Evolutionary conservation across 2,888 invertebrate species (phyloP), one percentile per base, ranked within the genome.

Genomic region (Sesamia inferens): DNA sequence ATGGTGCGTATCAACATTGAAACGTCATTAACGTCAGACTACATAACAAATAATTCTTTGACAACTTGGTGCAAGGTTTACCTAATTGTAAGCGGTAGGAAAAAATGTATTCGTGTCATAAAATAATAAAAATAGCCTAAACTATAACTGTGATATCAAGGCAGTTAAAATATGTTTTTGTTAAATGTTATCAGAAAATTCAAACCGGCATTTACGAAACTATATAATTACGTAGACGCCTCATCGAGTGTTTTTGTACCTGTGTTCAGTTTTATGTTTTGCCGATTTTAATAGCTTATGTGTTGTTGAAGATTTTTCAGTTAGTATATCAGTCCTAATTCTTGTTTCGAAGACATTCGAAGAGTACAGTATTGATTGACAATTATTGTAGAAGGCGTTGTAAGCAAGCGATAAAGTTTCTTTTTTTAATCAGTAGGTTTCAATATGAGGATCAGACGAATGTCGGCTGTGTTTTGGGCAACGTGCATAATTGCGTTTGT

Each of bases 391-490:
- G 13, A 65, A n/a, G 42, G 39, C 11, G 19, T 11, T 74, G 11
- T 6, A 48, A 7, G 42, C 13, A 4, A 42, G 54, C 0, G 10
- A n/a, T 55, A 19, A 64, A 42, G n/a, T 44, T 44, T 47, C 55
- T 62, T 39, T 54, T 54, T 65, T 62, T 61, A 47, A 68, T 68
- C 48, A 54, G 2, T 62, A 68, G 79, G 47, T 67, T 54, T 57
- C 86, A 96, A 80, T 68, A 97, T 97, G 97, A 95, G 97, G 90
- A 93, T 97, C 78, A 94, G 97, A 89, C 94, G 96, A 87, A 90
- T 97, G 63, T 95, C 97, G 31, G 97, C 97, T 24, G 91, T 97
- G 77, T 96, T 97, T 87, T 97, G 97, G 92, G 96, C 97, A 64
- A 95, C 97, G 65, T 95, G 97, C 83, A 94, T 97, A 68, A 91